Evolutionary conservation across 2,113 vertebrate genomes (phyloP).

Genomic region (Engraulis encrasicolus): DNA sequence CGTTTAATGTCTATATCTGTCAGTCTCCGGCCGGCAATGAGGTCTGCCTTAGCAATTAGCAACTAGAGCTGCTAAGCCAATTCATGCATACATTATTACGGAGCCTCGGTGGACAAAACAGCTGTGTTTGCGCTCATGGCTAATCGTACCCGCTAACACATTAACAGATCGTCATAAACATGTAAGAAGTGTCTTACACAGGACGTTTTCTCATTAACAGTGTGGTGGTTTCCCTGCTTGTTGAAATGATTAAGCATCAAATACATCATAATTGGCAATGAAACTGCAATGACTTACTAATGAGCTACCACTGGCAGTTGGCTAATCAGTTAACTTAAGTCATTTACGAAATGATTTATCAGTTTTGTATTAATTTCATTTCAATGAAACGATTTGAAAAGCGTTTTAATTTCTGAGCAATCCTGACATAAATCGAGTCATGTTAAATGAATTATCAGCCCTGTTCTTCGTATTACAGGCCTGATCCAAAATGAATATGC

Average conservation of each 20-base stretch:
- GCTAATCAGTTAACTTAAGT: neutral
- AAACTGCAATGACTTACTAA: neutral
- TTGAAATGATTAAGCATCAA: neutral
- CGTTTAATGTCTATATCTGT: neutral
- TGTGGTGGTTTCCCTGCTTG: neutral
- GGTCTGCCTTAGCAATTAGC: neutral
- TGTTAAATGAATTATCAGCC: neutral
- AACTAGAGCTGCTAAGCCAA: neutral
- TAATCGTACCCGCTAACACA: neutral
- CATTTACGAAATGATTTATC: neutral
- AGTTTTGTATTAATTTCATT: neutral
- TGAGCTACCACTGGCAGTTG: neutral
- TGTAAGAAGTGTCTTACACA: neutral
- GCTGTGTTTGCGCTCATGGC: neutral
- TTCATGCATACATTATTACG: neutral
- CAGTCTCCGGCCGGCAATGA: neutral
- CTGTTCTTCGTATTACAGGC: neutral
- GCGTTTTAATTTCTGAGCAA: neutral
- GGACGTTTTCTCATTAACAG: neutral
- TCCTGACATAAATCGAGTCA: neutral
- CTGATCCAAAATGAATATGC: neutral
- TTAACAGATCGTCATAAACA: neutral
- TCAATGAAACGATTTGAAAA: neutral
- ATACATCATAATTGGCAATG: neutral
- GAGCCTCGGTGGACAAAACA: neutral